phyloP scores from a whole-genome alignment of 2,797 vertebrate species.

The Discoglossus pictus region DNA sequence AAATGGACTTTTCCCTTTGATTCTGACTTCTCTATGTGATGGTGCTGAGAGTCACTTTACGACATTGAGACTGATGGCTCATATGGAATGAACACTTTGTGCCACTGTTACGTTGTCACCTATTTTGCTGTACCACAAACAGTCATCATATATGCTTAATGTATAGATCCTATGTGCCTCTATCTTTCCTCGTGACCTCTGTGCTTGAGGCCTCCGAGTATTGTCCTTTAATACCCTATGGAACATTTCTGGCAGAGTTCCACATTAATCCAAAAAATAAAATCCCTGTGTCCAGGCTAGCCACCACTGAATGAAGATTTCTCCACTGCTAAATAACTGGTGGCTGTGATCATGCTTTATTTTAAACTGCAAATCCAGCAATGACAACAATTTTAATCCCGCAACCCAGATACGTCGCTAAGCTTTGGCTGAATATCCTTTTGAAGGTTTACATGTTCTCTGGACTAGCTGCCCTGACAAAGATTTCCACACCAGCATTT shows the following conservation, averaged over 20 bases:
- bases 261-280: slow-evolving; percentile 40
- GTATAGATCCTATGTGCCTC: background rate
- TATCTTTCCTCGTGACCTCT: slow-evolving; percentile 12
- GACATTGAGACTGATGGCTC: too few species aligned
- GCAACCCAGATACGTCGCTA: slow-evolving; percentile 17
- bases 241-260: slow-evolving; percentile 23
- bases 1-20: too few species aligned
- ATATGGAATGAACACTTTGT: too few species aligned
- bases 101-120: too few species aligned
- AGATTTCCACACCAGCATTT: background rate
- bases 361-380: slow-evolving; percentile 44
- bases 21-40: too few species aligned
- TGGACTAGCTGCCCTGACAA: background rate
- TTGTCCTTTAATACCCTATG: slow-evolving; percentile 29
- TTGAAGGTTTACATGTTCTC: slow-evolving; percentile 3
- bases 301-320: slow-evolving; percentile 28
- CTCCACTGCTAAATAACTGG: slow-evolving; percentile 37
- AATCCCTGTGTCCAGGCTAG: slow-evolving; percentile 41
- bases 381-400: slow-evolving; percentile 27
- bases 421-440: slow-evolving; percentile 2
- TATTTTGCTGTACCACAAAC: too few species aligned
- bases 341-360: slow-evolving; percentile 36
- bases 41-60: too few species aligned
- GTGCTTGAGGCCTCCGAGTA: background rate
- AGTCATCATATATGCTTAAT: background rate